Conservation (phyloP, 1,140 invertebrate species). For the Paraescarpia echinospica region DNA sequence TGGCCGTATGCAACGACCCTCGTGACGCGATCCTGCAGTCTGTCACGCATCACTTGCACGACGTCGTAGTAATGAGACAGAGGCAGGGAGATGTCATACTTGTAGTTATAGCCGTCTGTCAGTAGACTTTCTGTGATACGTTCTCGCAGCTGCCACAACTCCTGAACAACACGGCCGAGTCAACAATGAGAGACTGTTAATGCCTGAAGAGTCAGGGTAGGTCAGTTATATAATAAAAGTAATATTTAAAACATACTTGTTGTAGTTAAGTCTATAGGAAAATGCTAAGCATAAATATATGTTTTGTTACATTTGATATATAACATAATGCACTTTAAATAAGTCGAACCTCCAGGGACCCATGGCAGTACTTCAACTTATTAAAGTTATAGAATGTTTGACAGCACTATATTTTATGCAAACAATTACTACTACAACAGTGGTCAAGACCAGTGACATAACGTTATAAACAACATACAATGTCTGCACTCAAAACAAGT, state of each 20-base stretch:
- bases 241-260: not conserved
- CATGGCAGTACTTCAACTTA: no score
- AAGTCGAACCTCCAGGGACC: no score
- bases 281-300: no score
- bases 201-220: not conserved
- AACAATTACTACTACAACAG: no score
- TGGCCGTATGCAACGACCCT: constrained; percentile 87
- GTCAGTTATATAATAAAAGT: not conserved
- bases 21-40: constrained; percentile 54
- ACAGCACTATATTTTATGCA: no score
- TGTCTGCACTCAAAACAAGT: no score
- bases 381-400: no score
- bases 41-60: constrained; percentile 72
- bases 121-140: constrained; percentile 78
- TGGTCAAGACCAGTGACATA: no score
- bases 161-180: constrained; percentile 55
- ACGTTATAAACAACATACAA: no score
- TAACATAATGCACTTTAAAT: no score
- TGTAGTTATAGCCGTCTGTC: constrained; percentile 86
- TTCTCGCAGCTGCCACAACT: constrained; percentile 83
- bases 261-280: not conserved
- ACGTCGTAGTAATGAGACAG: constrained; percentile 81
- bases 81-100: constrained; percentile 93
- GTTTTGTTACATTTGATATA: no score
- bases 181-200: constrained; percentile 39